phyloP scores from a whole-genome alignment of 2,113 vertebrate genomes.

The Tauraco erythrolophus region DNA sequence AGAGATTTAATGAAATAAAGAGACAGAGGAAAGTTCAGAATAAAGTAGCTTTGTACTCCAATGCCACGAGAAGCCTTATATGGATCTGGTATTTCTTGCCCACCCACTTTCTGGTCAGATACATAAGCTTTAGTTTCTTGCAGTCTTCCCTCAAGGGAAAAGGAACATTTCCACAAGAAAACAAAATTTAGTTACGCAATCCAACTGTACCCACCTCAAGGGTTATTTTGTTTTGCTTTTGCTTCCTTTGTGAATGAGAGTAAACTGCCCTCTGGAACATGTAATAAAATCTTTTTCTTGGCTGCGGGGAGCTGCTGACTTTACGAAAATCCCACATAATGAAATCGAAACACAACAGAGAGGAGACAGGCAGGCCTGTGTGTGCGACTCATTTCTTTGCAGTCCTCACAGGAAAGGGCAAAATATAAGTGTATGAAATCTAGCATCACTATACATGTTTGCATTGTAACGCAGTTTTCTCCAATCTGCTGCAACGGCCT shows the following conservation, averaged over 20 bases:
- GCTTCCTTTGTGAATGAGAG: slow-evolving; percentile 31
- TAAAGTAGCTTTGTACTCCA: neutral
- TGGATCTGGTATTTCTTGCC: neutral
- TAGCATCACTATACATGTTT: neutral
- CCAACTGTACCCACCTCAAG: slow-evolving; percentile 11
- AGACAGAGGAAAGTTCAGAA: neutral
- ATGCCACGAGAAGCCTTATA: neutral
- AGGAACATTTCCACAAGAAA: slow-evolving; percentile 42
- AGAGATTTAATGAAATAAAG: neutral
- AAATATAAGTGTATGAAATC: neutral
- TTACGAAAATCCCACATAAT: slow-evolving; percentile 45
- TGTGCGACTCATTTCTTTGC: neutral
- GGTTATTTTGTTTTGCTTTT: neutral
- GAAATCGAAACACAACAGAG: slow-evolving; percentile 16
- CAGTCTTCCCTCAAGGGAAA: neutral
- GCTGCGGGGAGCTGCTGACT: slow-evolving; percentile 6
- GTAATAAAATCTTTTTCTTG: slow-evolving; percentile 27
- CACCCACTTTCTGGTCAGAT: slow-evolving; percentile 20
- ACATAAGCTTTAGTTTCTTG: neutral
- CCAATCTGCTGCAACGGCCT: neutral
- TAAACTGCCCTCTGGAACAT: neutral
- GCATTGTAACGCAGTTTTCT: neutral
- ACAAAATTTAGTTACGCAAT: neutral
- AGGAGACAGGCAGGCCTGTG: neutral
- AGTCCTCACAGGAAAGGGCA: neutral